Base-by-base conservation (phyloP, 2,797 vertebrate genomes). In the Acanthurus tractus region DNA sequence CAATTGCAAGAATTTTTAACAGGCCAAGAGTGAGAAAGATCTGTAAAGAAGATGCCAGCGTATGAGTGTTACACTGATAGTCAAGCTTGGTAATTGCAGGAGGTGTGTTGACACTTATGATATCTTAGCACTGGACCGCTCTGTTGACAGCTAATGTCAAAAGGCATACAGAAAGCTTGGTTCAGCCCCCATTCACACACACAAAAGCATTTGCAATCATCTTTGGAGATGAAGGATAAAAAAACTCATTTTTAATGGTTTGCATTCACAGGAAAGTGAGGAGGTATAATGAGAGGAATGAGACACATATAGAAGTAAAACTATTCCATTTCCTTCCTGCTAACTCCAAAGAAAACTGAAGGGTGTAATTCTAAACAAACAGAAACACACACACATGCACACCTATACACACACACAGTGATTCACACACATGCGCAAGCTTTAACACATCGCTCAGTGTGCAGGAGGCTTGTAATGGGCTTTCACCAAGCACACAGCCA, bases 101-200 rank as follows among this genome's bases (percentile, higher is more conserved):
- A 59, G 62, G 49, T 25, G 62, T 50, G 46, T 48, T 25, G 54
- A 25, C 18, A 18, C 42, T 78, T 71, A 11, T 45, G 40, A 76
- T 61, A 23, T 61, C 29, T 63, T 48, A 70, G 53, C 49, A 40
- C 22, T 45, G 53, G 61, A 44, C 45, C 1, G 54, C 29, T 14
- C 11, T 40, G 22, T 49, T 20, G 72, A 75, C 59, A 63, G 63
- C n/a, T 42, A 13, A 36, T 70, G 62, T 77, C 80, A 75, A 63
- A 63, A 70, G 36, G 34, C 44, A 57, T 42, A 64, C 65, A 67
- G 48, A 70, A 58, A 59, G 49, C 42, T 53, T 53, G 49, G 76
- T 61, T 57, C 48, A 61, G 38, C 29, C 29, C 29, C 29, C 13
- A 15, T 38, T 18, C 50, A 44, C 36, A 42, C 36, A 25, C 53